These are phyloP conservation scores for Himalopsyche anomala DNA, from an alignment of 2,888 invertebrate species.

Conservation along the genomic window DNA sequence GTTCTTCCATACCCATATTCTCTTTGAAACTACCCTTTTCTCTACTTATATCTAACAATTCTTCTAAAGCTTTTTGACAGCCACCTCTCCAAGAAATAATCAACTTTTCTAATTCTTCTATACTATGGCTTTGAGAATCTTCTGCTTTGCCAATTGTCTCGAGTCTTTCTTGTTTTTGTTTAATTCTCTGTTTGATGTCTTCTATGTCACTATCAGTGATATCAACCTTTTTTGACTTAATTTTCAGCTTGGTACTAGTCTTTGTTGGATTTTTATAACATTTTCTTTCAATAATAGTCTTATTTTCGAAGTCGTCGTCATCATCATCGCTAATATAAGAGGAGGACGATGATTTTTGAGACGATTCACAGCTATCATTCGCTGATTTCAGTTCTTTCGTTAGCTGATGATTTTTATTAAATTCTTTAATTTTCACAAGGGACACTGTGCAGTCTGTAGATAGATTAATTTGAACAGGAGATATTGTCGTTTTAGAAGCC, in stretches of 20 bases:
- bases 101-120: slow-evolving; percentile 73
- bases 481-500: not conserved
- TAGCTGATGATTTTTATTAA: not conserved
- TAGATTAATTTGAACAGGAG: not conserved
- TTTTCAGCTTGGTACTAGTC: not conserved
- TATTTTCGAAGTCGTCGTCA: slow-evolving; percentile 52
- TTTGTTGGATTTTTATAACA: slow-evolving; percentile 47
- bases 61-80: slow-evolving; percentile 75
- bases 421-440: slow-evolving; percentile 22
- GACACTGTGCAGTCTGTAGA: slow-evolving; percentile 45
- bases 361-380: slow-evolving; percentile 40
- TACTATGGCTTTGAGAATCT: slow-evolving; percentile 71
- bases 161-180: slow-evolving; percentile 70
- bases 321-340: slow-evolving; percentile 56
- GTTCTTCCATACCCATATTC: slow-evolving; percentile 73
- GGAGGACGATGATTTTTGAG: slow-evolving; percentile 50
- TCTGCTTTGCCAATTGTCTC: slow-evolving; percentile 62
- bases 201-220: slow-evolving; percentile 73
- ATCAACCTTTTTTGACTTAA: slow-evolving; percentile 45
- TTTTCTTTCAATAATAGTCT: slow-evolving; percentile 55
- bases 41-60: slow-evolving; percentile 74
- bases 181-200: slow-evolving; percentile 72
- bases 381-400: slow-evolving; percentile 1
- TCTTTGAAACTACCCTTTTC: slow-evolving; percentile 67
- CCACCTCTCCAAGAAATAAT: slow-evolving; percentile 77